phyloP scores from a whole-genome alignment of 2,888 invertebrate species.

The Thymelicus acteon region DNA sequence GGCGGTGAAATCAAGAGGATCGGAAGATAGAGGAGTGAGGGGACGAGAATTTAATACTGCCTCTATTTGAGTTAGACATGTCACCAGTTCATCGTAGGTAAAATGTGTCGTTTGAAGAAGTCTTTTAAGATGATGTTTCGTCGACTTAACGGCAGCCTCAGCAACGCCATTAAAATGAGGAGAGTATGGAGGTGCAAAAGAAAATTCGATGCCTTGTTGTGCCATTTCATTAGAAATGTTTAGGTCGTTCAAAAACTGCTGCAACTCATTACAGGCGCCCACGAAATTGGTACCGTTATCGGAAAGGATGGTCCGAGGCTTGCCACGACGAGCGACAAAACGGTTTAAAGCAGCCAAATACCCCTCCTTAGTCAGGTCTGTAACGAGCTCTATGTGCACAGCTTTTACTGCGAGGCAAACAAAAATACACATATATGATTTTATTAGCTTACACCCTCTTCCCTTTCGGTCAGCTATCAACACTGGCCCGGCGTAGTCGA shows the following conservation, averaged over 20 bases:
- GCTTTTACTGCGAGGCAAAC: constrained; percentile 43
- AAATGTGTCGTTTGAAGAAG: too few relatives aligned
- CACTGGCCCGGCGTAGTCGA: constrained; percentile 39
- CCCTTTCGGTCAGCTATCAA: constrained; percentile 40
- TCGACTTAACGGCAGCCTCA: background rate
- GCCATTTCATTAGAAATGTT: too few relatives aligned
- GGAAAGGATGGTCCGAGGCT: too few relatives aligned
- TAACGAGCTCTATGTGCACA: constrained; percentile 41
- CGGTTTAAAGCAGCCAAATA: too few relatives aligned
- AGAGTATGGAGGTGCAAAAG: constrained; percentile 34
- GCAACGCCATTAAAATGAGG: background rate
- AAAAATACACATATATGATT: constrained; percentile 44
- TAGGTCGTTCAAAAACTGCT: too few relatives aligned
- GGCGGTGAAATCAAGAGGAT: constrained; percentile 23
- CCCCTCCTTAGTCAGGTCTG: constrained; percentile 37
- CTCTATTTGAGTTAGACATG: background rate
- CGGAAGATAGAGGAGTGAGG: background rate
- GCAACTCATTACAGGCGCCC: too few relatives aligned
- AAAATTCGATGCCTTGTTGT: constrained; percentile 25
- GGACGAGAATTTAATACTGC: background rate
- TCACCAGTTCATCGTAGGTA: too few relatives aligned
- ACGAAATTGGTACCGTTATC: too few relatives aligned
- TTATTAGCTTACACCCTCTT: constrained; percentile 41
- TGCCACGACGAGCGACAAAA: too few relatives aligned
- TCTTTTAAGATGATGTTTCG: background rate